Percentiles rank a stretch among this genome's conserved stretches.
Conservation (phyloP, 2,797 vertebrate genomes). For the Epinephelus coioides region DNA sequence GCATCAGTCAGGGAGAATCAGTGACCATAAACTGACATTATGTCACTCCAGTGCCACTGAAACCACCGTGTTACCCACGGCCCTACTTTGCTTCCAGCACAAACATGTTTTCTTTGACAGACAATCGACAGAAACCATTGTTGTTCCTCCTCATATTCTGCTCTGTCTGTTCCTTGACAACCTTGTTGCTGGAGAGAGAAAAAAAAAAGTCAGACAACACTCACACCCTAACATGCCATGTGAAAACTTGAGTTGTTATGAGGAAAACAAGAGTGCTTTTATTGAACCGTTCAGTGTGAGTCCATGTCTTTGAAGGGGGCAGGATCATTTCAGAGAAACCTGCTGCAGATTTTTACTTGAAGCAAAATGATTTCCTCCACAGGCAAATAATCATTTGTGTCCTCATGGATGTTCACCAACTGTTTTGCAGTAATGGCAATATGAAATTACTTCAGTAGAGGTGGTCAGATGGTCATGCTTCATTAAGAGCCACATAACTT, state of each 20-base stretch:
- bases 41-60: slow-evolving; percentile 55
- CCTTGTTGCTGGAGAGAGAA: slow-evolving; percentile 33
- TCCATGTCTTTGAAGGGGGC: slow-evolving; percentile 21
- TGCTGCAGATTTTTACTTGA: slow-evolving; percentile 29
- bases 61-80: slow-evolving; percentile 42
- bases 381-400: slow-evolving; percentile 25
- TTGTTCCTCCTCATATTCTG: slow-evolving; percentile 42
- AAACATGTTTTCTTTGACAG: slow-evolving; percentile 51
- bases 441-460: slow-evolving; percentile 7
- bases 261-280: slow-evolving; percentile 43
- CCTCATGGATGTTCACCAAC: slow-evolving; percentile 21
- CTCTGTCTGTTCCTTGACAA: slow-evolving; percentile 56
- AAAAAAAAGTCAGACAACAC: slow-evolving; percentile 26
- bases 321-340: slow-evolving; percentile 35
- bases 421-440: slow-evolving; percentile 10
- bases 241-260: slow-evolving; percentile 40
- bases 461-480: neutral
- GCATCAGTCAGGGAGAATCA: slow-evolving; percentile 64
- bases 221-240: slow-evolving; percentile 23
- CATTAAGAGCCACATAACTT: neutral
- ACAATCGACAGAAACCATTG: slow-evolving; percentile 38
- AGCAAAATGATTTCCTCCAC: slow-evolving; percentile 28
- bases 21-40: slow-evolving; percentile 70
- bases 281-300: slow-evolving; percentile 42
- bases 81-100: slow-evolving; percentile 28